A percentile compares a stretch with the other conserved stretches of the same genome.
Conservation (phyloP, 1,140 invertebrate species). For the Bombus huntii region DNA sequence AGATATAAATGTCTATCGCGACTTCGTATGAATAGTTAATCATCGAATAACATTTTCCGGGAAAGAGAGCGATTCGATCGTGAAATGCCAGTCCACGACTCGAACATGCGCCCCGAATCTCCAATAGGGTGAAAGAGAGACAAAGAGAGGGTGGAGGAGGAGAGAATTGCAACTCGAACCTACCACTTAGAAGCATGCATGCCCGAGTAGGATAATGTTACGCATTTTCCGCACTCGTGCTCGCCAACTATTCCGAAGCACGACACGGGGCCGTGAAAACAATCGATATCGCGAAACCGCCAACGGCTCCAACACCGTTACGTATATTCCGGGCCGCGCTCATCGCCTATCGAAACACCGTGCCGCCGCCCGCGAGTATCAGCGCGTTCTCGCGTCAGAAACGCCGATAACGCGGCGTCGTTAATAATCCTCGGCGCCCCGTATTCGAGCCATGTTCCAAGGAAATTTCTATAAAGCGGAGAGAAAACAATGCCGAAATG, state of each 20-base stretch:
- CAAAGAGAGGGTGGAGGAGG: not conserved
- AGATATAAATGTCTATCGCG: not conserved
- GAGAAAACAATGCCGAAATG: slow-evolving; percentile 3
- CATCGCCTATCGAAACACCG: slow-evolving; percentile 8
- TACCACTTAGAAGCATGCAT: slow-evolving; percentile 45
- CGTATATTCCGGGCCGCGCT: not conserved
- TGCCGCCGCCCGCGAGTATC: not conserved
- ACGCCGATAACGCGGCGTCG: slow-evolving; percentile 25
- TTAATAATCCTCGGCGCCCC: slow-evolving; percentile 38
- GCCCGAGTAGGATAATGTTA: slow-evolving; percentile 54
- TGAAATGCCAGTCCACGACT: not conserved
- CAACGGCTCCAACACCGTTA: slow-evolving; percentile 36
- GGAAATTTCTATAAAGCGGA: slow-evolving; percentile 48
- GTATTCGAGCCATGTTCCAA: not conserved
- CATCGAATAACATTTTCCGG: not conserved
- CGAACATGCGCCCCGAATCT: slow-evolving; percentile 4
- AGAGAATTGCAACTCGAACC: slow-evolving; percentile 41
- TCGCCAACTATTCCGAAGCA: slow-evolving; percentile 50
- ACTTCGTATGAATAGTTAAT: not conserved
- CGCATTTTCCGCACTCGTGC: slow-evolving; percentile 57
- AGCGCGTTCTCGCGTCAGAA: slow-evolving; percentile 29
- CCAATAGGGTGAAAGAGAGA: not conserved
- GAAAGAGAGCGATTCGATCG: not conserved
- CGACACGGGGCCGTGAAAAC: slow-evolving; percentile 42
- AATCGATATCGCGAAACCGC: slow-evolving; percentile 56